Evolutionary conservation across 1,140 invertebrate species (phyloP).

Genomic region (Drosophila nasuta): DNA sequence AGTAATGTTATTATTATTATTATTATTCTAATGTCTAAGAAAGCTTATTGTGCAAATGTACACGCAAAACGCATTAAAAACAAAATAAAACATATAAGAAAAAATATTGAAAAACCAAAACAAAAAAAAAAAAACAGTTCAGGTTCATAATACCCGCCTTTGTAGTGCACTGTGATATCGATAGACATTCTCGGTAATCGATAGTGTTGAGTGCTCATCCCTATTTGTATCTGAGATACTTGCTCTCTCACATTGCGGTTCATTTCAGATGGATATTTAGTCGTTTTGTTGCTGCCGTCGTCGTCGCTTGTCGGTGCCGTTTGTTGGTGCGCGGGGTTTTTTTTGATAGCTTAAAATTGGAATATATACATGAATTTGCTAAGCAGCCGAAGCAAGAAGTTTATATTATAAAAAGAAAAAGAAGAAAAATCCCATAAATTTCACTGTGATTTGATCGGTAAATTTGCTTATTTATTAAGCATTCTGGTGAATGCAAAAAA

Average conservation of each 20-base stretch:
- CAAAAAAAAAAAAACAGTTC: neutral
- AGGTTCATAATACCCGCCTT: neutral
- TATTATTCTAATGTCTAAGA: conserved; percentile 64
- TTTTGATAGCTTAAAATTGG: conserved; percentile 64
- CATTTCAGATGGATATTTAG: conserved; percentile 62
- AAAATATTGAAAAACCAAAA: conserved; percentile 21
- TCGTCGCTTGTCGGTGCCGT: conserved; percentile 64
- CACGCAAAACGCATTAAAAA: conserved; percentile 79
- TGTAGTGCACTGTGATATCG: conserved; percentile 13
- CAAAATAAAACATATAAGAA: conserved; percentile 76
- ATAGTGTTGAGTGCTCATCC: conserved; percentile 39
- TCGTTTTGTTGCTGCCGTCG: conserved; percentile 75
- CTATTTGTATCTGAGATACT: conserved; percentile 55
- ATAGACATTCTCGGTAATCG: conserved; percentile 32
- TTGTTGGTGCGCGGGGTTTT: conserved; percentile 71
- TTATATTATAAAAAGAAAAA: conserved; percentile 9
- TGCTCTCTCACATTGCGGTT: conserved; percentile 37
- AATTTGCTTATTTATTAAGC: conserved; percentile 26
- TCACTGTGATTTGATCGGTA: conserved; percentile 65
- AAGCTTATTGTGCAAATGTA: conserved; percentile 81
- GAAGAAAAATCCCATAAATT: conserved; percentile 43
- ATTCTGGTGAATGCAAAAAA: conserved; percentile 38
- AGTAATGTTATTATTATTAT: conserved; percentile 82
- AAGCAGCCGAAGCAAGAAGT: conserved; percentile 37
- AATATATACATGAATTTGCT: conserved; percentile 49